Evolutionary conservation across 2,113 vertebrate genomes (phyloP).

Genomic region (Notarius lentiginosus): DNA sequence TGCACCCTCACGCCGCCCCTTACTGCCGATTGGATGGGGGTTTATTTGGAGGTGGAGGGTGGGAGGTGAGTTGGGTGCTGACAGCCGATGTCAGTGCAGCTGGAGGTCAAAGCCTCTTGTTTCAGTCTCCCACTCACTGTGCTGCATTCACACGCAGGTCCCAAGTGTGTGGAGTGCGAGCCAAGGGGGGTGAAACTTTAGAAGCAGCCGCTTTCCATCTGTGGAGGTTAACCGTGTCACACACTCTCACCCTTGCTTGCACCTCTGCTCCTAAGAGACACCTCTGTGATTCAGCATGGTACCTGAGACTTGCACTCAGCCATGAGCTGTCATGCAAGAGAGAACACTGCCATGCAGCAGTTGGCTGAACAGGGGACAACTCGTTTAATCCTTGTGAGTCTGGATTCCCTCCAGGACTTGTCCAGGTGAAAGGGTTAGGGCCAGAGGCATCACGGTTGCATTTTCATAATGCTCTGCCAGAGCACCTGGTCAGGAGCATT

Average conservation of each 20-base stretch:
- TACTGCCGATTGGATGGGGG: constrained; percentile 34
- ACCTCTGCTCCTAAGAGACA: constrained; percentile 67
- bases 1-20: constrained; percentile 41
- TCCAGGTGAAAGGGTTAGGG: constrained; percentile 49
- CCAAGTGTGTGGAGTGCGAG: constrained; percentile 45
- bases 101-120: constrained; percentile 71
- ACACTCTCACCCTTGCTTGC: constrained; percentile 59
- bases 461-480: neutral
- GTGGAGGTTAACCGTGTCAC: constrained; percentile 72
- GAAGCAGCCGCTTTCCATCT: constrained; percentile 67
- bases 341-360: constrained; percentile 25
- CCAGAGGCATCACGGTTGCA: constrained; percentile 18
- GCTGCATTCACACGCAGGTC: constrained; percentile 51
- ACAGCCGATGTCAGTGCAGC: constrained; percentile 70
- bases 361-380: constrained; percentile 17
- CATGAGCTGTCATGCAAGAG: constrained; percentile 38
- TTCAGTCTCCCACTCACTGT: constrained; percentile 66
- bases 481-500: constrained; percentile 18
- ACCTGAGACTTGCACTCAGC: constrained; percentile 50
- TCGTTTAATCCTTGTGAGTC: constrained; percentile 34
- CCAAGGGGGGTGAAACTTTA: constrained; percentile 67
- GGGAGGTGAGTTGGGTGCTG: constrained; percentile 53
- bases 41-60: constrained; percentile 53
- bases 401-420: constrained; percentile 47
- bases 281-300: constrained; percentile 60